These are phyloP conservation scores for Alosa sapidissima DNA, from an alignment of 2,797 vertebrate genomes.

Conservation along the genomic window DNA sequence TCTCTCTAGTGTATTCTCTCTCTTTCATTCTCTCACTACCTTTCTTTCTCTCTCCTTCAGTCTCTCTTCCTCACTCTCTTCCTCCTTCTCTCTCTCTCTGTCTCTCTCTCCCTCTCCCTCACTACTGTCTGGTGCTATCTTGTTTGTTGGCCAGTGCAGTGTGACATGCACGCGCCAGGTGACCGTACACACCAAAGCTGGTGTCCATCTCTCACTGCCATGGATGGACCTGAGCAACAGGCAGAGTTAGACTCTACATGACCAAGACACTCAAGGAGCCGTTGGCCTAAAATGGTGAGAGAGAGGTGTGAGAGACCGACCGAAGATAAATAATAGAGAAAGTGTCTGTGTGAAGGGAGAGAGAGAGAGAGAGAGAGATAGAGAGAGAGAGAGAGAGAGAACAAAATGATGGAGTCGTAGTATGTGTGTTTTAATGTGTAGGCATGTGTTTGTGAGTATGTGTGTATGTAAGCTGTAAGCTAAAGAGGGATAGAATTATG, in stretches of 20 bases:
- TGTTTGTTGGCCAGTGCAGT: not conserved
- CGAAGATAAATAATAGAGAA: not conserved
- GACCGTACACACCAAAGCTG: not conserved
- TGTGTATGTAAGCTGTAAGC: too few species aligned
- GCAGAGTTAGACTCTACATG: not conserved
- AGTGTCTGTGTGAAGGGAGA: too few species aligned
- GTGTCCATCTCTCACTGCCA: not conserved
- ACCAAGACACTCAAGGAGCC: not conserved
- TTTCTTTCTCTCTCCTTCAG: not conserved
- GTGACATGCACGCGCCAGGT: not conserved
- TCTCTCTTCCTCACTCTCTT: not conserved
- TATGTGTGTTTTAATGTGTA: too few species aligned
- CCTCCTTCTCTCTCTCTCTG: not conserved
- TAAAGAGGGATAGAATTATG: not conserved
- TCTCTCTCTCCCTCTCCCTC: not conserved
- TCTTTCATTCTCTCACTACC: slow-evolving; percentile 12
- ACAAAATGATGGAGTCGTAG: too few species aligned
- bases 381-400: not conserved
- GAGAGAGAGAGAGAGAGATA: not conserved
- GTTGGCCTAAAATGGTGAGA: slow-evolving; percentile 3
- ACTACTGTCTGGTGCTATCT: not conserved
- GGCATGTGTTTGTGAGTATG: too few species aligned
- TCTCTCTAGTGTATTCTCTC: not conserved
- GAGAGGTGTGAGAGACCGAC: not conserved
- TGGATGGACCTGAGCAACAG: not conserved